Percentiles rank a stretch among this genome's conserved stretches.
Conservation (phyloP, 2,113 vertebrate species). For the Acrocephalus kingi region DNA sequence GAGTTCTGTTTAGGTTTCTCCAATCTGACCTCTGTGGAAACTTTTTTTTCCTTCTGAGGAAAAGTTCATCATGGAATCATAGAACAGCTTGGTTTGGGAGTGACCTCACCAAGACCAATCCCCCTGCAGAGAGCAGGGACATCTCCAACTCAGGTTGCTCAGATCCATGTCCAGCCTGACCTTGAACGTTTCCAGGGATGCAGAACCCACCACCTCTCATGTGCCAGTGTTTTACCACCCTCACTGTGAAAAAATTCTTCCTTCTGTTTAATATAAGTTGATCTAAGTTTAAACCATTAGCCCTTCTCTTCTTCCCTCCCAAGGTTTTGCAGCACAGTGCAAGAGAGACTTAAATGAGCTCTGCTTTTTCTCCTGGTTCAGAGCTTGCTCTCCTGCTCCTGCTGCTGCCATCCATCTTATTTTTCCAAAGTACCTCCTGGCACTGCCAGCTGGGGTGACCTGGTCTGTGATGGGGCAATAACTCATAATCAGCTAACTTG, state of each 20-base stretch:
- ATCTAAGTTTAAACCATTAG: not conserved
- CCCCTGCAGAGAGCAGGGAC: not conserved
- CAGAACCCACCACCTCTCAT: fast-evolving
- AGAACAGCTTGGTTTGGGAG: not conserved
- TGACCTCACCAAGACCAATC: not conserved
- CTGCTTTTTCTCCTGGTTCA: not conserved
- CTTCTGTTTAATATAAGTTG: not conserved
- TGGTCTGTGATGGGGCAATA: not conserved
- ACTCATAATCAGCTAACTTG: not conserved
- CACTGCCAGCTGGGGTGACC: not conserved
- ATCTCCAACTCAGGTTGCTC: fast-evolving
- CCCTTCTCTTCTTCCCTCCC: not conserved
- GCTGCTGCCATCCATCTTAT: not conserved
- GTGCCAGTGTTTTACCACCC: not conserved
- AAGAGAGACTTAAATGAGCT: not conserved
- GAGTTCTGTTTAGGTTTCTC: not conserved
- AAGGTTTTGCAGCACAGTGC: not conserved
- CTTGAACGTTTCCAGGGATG: not conserved
- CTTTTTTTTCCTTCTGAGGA: too few species aligned
- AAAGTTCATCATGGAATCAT: not conserved
- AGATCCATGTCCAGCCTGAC: not conserved
- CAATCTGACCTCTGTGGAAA: not conserved
- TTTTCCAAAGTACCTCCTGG: not conserved
- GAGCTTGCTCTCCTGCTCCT: not conserved
- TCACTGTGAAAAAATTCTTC: not conserved